Evolutionary conservation across 2,888 invertebrate genomes (phyloP).

Genomic region (Caenorhabditis sp.): DNA sequence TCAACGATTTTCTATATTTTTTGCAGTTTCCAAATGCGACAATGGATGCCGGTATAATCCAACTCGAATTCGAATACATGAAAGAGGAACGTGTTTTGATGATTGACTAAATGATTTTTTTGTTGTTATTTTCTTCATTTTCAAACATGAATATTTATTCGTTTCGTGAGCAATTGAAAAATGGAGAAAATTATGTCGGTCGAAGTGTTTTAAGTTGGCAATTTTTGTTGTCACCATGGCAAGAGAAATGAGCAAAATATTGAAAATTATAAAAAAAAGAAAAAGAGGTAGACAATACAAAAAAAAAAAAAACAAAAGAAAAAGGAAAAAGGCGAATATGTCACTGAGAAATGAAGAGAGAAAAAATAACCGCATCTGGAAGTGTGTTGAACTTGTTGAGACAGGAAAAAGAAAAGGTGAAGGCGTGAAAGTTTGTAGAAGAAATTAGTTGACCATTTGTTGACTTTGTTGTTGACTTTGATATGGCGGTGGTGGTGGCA

Average conservation of each 20-base stretch:
- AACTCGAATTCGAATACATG: constrained; percentile 52
- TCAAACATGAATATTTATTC: not conserved
- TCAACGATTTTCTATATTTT: not conserved
- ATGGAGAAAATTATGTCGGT: not conserved
- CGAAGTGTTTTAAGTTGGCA: not conserved
- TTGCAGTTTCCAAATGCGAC: constrained; percentile 48
- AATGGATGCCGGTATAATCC: constrained; percentile 55
- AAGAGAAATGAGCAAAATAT: constrained; percentile 9
- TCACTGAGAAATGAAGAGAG: constrained; percentile 36
- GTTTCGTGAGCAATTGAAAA: constrained; percentile 2
- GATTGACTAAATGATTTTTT: constrained; percentile 19
- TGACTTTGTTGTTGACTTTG: constrained; percentile 38
- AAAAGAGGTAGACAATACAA: constrained; percentile 13
- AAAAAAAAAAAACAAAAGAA: constrained; percentile 1
- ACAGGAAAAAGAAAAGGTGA: too few relatives aligned
- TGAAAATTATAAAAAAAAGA: constrained; percentile 9
- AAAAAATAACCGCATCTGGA: constrained; percentile 2
- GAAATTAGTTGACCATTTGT: constrained; percentile 36
- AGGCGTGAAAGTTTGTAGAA: too few relatives aligned
- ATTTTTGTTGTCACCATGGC: not conserved
- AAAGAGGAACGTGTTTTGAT: constrained; percentile 39
- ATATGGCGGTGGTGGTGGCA: constrained; percentile 42
- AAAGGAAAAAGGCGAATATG: constrained; percentile 9
- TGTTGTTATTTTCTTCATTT: too few relatives aligned
- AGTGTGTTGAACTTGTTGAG: constrained; percentile 24